phyloP scores from a whole-genome alignment of 2,888 invertebrate genomes.

The Timema cristinae region DNA sequence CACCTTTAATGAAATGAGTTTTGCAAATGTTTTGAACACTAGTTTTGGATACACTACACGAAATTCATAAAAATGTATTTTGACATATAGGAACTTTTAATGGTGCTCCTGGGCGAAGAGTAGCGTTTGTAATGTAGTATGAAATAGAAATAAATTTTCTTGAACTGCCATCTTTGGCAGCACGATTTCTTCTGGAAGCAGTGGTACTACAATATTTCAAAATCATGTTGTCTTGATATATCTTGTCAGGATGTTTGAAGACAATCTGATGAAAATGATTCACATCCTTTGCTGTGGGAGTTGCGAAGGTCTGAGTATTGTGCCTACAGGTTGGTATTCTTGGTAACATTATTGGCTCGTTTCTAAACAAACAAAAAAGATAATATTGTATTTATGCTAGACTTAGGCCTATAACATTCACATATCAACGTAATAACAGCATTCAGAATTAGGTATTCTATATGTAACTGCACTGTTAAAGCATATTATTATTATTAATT shows the following conservation, averaged over 20 bases:
- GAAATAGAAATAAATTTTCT: conserved; percentile 6
- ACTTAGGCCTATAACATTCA: neutral
- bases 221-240: neutral
- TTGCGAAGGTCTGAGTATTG: too few species aligned
- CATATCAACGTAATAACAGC: neutral
- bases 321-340: conserved; percentile 1
- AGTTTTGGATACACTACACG: neutral
- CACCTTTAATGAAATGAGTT: neutral
- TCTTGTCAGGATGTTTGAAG: neutral
- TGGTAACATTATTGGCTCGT: neutral
- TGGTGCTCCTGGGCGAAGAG: neutral
- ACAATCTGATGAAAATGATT: too few species aligned
- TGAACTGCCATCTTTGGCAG: neutral
- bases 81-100: conserved; percentile 1
- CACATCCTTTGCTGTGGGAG: too few species aligned
- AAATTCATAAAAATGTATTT: conserved; percentile 8
- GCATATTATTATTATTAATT: neutral
- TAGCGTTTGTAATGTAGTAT: neutral
- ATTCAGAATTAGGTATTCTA: neutral
- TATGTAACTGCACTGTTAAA: too few species aligned
- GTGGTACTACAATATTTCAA: neutral
- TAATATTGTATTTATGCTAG: neutral
- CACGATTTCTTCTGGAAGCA: conserved; percentile 1
- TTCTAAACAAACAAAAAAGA: neutral
- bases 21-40: neutral